Conservation (phyloP, 2,113 vertebrate species). For the Corythornis madagascariensis region DNA sequence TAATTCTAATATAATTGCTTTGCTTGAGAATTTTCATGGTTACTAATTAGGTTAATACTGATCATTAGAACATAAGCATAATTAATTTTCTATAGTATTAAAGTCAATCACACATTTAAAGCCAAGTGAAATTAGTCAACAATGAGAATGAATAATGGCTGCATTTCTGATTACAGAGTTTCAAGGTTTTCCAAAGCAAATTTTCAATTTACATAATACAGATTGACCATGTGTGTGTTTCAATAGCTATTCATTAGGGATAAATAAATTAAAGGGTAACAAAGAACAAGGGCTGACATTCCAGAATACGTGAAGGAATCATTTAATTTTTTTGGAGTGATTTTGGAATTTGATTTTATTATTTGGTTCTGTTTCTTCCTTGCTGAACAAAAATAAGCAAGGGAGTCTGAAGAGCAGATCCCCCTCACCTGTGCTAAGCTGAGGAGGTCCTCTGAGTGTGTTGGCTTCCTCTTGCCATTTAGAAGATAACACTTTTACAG, state of each 20-base stretch:
- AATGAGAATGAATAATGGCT: neutral
- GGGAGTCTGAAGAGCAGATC: neutral
- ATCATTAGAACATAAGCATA: constrained; percentile 27
- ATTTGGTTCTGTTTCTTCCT: neutral
- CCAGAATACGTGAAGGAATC: neutral
- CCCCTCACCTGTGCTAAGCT: neutral
- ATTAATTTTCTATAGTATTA: constrained; percentile 25
- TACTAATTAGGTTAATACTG: constrained; percentile 33
- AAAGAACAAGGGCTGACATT: neutral
- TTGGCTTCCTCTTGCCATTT: neutral
- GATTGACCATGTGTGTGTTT: neutral
- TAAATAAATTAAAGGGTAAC: neutral
- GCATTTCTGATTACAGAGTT: neutral
- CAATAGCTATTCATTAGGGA: neutral
- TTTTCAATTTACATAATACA: neutral
- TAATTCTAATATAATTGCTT: constrained; percentile 15
- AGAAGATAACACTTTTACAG: neutral
- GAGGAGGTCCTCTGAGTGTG: neutral
- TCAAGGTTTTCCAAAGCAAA: neutral
- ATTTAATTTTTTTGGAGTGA: neutral
- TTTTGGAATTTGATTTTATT: neutral
- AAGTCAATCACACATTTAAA: constrained; percentile 28
- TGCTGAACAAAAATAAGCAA: neutral
- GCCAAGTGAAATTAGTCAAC: constrained; percentile 2
- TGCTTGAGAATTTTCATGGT: constrained; percentile 16